Base-by-base conservation (phyloP, 2,113 vertebrate species). In the Leptodactylus fuscus region DNA sequence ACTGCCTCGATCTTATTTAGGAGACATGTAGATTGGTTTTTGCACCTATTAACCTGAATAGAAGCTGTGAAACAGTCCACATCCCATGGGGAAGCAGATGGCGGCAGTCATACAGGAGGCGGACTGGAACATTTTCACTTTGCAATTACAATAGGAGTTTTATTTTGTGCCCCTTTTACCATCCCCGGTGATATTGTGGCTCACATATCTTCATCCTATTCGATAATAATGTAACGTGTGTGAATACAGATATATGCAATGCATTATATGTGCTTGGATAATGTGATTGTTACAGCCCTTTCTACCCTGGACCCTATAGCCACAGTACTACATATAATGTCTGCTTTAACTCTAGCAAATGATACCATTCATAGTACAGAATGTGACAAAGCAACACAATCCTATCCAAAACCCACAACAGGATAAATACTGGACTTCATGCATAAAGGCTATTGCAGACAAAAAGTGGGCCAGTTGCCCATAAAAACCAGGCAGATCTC, bases 351-450 rank as follows among this genome's bases (percentile, higher is more conserved):
- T 71, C 18, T 41, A 38, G 9, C 20, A 41, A 13, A 46, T 71
- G 41, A n/a, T 46, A 44, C 22, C 11, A 44, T 41, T 44, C 4
- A 7, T 12, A 46, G 10, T 41, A 73, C 22, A 41, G 20, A 73
- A 24, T 73, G 70, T 73, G 22, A 73, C 24, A 24, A 44, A 73
- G 70, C 38, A 10, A 73, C 38, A 73, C 36, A 73, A 46, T 70
- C 34, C 6, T 70, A 41, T 22, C 32, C 18, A 38, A 70, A 70
- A 70, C 16, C 5, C 27, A 7, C 11, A 67, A 29, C 13, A 34
- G 29, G 12, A 32, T 15, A 67, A 34, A 34, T 32, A 67, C 16
- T 34, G 29, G 16, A 70, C 8, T 38, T 22, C 20, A 34, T 70
- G 67, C 29, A 22, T 38, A 67, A 67, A 13, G 10, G 3, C 16